These are phyloP conservation scores for Porites cylindrica DNA, from an alignment of 92 coral and sea anemone genomes.

Conservation along the genomic window DNA sequence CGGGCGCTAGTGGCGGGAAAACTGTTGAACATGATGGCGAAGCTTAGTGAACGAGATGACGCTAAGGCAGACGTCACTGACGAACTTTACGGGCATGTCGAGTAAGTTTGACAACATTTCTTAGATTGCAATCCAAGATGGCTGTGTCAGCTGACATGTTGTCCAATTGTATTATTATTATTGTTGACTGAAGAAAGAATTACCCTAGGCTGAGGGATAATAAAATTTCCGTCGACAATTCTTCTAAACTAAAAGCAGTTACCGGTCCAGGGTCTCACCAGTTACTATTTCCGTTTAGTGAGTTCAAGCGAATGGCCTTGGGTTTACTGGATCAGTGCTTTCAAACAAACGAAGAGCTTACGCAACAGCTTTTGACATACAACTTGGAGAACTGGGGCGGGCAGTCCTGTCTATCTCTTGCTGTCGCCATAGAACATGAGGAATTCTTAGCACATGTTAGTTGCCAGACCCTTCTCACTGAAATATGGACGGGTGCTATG, in stretches of 20 bases:
- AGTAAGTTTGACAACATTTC: slow-evolving; percentile 51
- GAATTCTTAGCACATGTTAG: slow-evolving; percentile 85
- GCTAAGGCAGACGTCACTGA: slow-evolving; percentile 72
- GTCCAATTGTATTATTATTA: no score
- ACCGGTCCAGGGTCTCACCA: background rate
- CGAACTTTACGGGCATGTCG: slow-evolving; percentile 68
- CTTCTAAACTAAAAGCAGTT: background rate
- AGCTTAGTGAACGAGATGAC: slow-evolving; percentile 73
- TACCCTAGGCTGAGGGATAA: no score
- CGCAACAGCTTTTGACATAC: slow-evolving; percentile 84
- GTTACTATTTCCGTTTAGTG: slow-evolving; percentile 44
- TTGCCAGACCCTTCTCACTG: slow-evolving; percentile 89
- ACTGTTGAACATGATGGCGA: slow-evolving; percentile 81
- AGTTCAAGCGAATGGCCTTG: slow-evolving; percentile 82
- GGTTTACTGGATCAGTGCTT: slow-evolving; percentile 81
- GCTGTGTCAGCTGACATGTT: no score
- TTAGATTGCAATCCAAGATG: no score
- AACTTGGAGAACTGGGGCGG: slow-evolving; percentile 81
- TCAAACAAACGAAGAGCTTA: slow-evolving; percentile 75
- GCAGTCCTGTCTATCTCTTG: slow-evolving; percentile 82
- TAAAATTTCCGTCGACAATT: background rate
- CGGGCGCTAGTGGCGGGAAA: slow-evolving; percentile 83
- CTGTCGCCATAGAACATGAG: slow-evolving; percentile 80
- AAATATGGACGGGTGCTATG: slow-evolving; percentile 95
- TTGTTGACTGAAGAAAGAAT: no score